These are phyloP conservation scores for Zeugodacus cucurbitae DNA, from an alignment of 1,140 invertebrate species.

Conservation along the genomic window DNA sequence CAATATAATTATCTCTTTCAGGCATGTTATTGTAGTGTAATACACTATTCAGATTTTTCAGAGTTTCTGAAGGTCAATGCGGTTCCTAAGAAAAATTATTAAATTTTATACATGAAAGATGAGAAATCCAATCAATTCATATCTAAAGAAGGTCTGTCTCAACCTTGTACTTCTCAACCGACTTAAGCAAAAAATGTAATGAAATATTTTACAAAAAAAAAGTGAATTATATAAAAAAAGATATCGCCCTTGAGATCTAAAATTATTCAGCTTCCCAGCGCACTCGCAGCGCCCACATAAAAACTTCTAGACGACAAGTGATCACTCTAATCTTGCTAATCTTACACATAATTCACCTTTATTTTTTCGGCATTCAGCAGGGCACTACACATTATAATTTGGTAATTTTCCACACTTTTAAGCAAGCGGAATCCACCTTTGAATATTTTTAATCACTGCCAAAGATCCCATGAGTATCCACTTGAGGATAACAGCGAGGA, in stretches of 20 bases:
- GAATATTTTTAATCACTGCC: conserved; percentile 29
- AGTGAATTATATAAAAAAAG: neutral
- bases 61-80: too few species aligned
- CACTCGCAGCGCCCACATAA: neutral
- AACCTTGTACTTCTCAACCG: neutral
- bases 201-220: neutral
- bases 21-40: too few species aligned
- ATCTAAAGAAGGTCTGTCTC: too few species aligned
- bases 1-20: too few species aligned
- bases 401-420: conserved; percentile 16
- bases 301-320: neutral
- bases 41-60: too few species aligned
- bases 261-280: conserved; percentile 12
- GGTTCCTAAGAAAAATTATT: too few species aligned
- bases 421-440: conserved; percentile 21
- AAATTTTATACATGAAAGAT: too few species aligned
- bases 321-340: neutral
- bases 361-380: neutral
- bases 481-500: neutral
- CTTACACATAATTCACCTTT: neutral
- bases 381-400: conserved; percentile 14
- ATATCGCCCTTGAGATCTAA: neutral
- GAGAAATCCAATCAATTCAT: too few species aligned
- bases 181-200: neutral
- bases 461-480: conserved; percentile 15